These are phyloP conservation scores for Neomicropteryx cornuta DNA, from an alignment of 1,140 invertebrate species.

Conservation along the genomic window DNA sequence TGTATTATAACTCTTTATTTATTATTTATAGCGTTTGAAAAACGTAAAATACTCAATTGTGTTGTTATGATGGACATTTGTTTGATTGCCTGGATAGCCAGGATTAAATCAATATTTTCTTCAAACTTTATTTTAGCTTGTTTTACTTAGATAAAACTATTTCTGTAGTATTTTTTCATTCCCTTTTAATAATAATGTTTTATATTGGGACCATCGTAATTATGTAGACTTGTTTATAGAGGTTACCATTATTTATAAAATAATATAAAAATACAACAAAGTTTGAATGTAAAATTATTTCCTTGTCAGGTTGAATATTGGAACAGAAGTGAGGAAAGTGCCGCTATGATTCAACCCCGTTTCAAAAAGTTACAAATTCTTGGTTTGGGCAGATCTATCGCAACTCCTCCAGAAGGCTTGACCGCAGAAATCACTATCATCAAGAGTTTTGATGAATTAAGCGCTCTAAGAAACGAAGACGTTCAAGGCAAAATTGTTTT, in stretches of 20 bases:
- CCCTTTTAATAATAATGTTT: no score
- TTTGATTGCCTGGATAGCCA: no score
- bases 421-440: slow-evolving; percentile 54
- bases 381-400: slow-evolving; percentile 49
- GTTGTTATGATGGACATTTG: no score
- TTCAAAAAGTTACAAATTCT: slow-evolving; percentile 42
- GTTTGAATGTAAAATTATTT: no score
- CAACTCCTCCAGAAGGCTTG: slow-evolving; percentile 49
- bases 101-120: neutral
- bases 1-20: slow-evolving; percentile 4
- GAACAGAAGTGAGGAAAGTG: slow-evolving; percentile 48
- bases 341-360: slow-evolving; percentile 43
- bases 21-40: no score
- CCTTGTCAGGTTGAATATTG: slow-evolving; percentile 19
- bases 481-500: slow-evolving; percentile 56
- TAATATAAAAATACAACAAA: no score
- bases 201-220: no score
- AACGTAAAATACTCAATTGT: no score
- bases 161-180: no score
- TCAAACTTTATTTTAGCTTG: neutral
- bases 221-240: no score
- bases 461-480: slow-evolving; percentile 30
- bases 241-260: no score
- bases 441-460: slow-evolving; percentile 49
- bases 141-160: no score